Conservation (phyloP, 2,113 vertebrate species). For the Xiphophorus maculatus region DNA sequence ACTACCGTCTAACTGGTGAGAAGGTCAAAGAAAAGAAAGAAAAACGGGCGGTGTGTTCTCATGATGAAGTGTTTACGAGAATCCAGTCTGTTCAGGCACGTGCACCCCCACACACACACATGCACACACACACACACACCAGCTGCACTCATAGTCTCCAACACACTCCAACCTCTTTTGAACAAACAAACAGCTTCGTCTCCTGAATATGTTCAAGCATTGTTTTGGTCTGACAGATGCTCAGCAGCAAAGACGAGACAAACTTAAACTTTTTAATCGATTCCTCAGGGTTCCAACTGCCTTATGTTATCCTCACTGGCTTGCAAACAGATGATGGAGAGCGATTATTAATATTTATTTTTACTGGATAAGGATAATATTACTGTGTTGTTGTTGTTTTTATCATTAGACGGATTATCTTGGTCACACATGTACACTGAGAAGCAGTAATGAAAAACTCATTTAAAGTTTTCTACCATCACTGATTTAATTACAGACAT, state of each 20-base stretch:
- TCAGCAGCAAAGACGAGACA: not conserved
- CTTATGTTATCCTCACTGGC: not conserved
- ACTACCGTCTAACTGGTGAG: not conserved
- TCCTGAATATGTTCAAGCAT: not conserved
- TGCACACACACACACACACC: not conserved
- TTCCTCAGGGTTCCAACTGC: not conserved
- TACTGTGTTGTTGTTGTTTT: not conserved
- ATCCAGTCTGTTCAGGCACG: not conserved
- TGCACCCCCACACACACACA: not conserved
- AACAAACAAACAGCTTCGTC: constrained; percentile 5
- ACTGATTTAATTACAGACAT: not conserved
- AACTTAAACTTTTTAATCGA: not conserved
- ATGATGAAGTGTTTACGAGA: constrained; percentile 27
- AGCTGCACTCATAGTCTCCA: constrained; percentile 16
- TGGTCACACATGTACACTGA: not conserved
- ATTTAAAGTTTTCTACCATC: not conserved
- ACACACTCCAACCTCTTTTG: not conserved
- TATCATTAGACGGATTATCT: not conserved
- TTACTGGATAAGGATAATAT: not conserved
- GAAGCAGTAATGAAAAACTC: not conserved
- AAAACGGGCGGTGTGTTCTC: not conserved
- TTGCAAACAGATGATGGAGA: not conserved
- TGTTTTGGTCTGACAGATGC: not conserved
- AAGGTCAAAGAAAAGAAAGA: constrained; percentile 4
- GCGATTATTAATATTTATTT: not conserved